A percentile compares a stretch with the other conserved stretches of the same genome.
These are phyloP conservation scores for Crotalus viridis DNA, from an alignment of 2,113 vertebrate genomes.

Conservation along the genomic window DNA sequence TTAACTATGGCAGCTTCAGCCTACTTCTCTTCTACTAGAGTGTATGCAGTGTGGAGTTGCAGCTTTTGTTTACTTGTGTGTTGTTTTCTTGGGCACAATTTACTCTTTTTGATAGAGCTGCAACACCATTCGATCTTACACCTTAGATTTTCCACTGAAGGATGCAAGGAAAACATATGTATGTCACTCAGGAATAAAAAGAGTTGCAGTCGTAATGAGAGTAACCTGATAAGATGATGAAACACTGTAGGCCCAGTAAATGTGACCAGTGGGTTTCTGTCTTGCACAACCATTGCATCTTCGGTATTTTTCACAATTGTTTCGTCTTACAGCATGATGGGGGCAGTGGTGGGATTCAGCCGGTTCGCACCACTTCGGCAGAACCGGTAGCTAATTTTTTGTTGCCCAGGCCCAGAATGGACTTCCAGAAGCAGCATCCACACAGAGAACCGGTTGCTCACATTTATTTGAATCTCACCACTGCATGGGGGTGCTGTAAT, in stretches of 20 bases:
- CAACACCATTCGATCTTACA: neutral
- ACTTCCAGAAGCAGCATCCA: too few relatives aligned
- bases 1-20: neutral
- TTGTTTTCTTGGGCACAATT: neutral
- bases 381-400: too few relatives aligned
- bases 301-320: neutral
- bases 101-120: neutral
- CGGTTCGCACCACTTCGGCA: too few relatives aligned
- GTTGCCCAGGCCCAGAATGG: too few relatives aligned
- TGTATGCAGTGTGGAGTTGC: neutral
- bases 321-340: neutral
- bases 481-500: neutral
- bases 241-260: neutral
- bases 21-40: neutral
- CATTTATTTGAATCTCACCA: too few relatives aligned
- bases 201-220: neutral
- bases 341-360: too few relatives aligned
- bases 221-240: neutral
- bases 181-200: neutral
- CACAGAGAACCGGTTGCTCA: too few relatives aligned
- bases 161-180: neutral
- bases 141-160: neutral
- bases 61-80: neutral
- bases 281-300: neutral
- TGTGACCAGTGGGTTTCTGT: neutral